Base-by-base conservation (phyloP, 2,888 invertebrate genomes). In the Hybos culiciformis region DNA sequence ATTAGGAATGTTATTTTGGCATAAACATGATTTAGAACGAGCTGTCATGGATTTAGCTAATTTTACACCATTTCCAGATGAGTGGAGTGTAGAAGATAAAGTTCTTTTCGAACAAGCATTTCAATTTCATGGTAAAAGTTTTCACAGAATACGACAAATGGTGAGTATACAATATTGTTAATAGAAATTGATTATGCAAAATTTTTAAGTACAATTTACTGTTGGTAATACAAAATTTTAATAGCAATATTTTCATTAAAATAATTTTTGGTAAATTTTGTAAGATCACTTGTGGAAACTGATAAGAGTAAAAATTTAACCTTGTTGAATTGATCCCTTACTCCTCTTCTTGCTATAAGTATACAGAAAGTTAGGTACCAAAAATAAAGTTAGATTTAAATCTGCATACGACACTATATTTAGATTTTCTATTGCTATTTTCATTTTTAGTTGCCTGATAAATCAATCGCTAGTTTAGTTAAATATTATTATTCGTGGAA, bases 401-500 rank as follows among this genome's bases (percentile, higher is more conserved):
- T 12, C 23, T 29, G 12, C n/a, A 29, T 12, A 5, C 5, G 5
- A 29, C n/a, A 29, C 8, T 6, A 7, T 26, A 12, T 12, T 12
- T 3, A 26, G 12, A 18, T 31, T 31, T 31, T 15, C 18, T 33
- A 24, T 14, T 9, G 37, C 11, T 44, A 44, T 23, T 37, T 39
- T 48, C 49, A 46, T 49, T 57, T 68, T 19, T 66, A 94, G 93
- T 70, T 96, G 56, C 96, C 96, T 24, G 96, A 96, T 63, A 97
- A 97, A 70, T 85, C 91, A 38, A 93, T 96, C 60, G 88, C 93
- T 37, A 87, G 87, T 55, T 71, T 97, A 56, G 94, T 97, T 2
- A 93, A 93, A 67, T 94, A 94, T 65, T 97, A 96, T 67, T 97
- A 97, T 64, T 88, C 91, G 57, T 96, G 96, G 96, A 97, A 97